These are phyloP conservation scores for Bilobella aurantiaca DNA, from an alignment of 1,140 invertebrate species.

Conservation along the genomic window DNA sequence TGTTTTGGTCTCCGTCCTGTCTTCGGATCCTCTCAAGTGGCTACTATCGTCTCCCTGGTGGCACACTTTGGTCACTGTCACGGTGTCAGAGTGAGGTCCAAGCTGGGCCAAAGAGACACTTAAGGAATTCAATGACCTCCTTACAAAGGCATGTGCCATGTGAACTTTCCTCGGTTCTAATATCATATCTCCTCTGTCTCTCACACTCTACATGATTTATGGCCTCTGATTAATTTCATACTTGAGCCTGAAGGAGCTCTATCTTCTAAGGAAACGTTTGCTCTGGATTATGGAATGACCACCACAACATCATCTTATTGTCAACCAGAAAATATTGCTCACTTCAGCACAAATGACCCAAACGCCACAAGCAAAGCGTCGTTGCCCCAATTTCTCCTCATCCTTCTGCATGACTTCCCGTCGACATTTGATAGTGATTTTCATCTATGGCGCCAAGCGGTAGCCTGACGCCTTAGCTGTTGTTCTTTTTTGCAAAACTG, in stretches of 20 bases:
- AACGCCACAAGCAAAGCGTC: neutral
- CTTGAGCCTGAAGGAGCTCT: neutral
- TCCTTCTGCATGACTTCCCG: neutral
- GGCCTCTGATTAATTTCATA: conserved; percentile 32
- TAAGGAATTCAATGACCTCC: neutral
- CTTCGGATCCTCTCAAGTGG: neutral
- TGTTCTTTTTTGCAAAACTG: neutral
- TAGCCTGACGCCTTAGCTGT: no score
- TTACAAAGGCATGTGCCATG: neutral
- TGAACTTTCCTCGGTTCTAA: conserved; percentile 10
- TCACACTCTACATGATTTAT: conserved; percentile 32
- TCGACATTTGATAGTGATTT: no score
- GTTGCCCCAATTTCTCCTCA: neutral
- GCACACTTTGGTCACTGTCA: neutral
- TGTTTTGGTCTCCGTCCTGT: conserved; percentile 17
- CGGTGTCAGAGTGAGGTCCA: no score
- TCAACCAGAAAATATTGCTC: neutral
- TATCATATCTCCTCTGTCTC: conserved; percentile 28
- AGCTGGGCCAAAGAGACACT: no score
- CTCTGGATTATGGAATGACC: neutral
- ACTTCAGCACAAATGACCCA: neutral
- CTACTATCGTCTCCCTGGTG: neutral
- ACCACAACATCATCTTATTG: neutral
- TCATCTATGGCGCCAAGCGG: no score
- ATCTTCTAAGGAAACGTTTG: neutral